These are phyloP conservation scores for Burhinus bistriatus DNA, from an alignment of 2,113 vertebrate genomes.

Conservation along the genomic window DNA sequence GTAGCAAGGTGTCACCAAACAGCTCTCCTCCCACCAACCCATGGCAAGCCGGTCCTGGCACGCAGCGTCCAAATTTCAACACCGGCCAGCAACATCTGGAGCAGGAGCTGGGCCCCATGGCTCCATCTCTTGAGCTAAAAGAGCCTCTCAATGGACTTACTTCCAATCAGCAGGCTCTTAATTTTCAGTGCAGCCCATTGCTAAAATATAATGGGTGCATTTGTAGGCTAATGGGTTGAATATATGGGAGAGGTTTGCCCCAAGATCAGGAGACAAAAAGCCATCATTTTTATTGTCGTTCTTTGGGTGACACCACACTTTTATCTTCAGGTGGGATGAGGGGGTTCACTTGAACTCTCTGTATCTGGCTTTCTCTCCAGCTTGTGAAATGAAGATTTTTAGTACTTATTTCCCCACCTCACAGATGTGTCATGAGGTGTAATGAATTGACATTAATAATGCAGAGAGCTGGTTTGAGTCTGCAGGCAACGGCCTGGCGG, in stretches of 20 bases:
- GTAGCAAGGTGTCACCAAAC: slow-evolving; percentile 1
- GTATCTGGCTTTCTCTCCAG: neutral
- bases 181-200: neutral
- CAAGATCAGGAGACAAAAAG: neutral
- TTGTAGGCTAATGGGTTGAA: neutral
- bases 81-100: neutral
- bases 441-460: neutral
- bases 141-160: neutral
- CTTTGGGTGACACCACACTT: neutral
- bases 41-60: neutral
- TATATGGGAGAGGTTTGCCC: neutral
- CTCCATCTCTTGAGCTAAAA: neutral
- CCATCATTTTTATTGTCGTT: neutral
- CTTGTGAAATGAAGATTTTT: neutral
- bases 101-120: neutral
- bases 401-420: neutral
- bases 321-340: neutral
- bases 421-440: neutral
- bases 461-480: neutral
- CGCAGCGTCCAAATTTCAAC: neutral
- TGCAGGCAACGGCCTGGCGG: neutral
- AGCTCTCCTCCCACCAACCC: neutral
- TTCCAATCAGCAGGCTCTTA: neutral
- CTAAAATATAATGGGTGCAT: accelerated
- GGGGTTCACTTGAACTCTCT: neutral